Conservation (phyloP, 2,113 vertebrate genomes). For the Dromiciops gliroides region DNA sequence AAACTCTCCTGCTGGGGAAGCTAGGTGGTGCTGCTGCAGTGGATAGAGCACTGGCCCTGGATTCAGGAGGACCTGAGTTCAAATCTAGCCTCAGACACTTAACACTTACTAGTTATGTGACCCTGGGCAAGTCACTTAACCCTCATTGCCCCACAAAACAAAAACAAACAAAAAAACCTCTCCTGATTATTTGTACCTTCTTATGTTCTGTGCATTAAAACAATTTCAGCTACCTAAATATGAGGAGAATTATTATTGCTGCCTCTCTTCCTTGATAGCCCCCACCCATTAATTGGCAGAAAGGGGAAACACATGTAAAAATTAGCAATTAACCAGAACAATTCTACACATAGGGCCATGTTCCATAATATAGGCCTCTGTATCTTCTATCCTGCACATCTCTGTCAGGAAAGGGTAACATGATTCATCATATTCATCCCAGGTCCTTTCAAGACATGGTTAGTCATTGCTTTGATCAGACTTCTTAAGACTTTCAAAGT, state of each 20-base stretch:
- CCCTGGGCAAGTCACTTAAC: no score
- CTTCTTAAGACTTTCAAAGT: not conserved
- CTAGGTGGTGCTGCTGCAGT: no score
- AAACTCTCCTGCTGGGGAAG: not conserved
- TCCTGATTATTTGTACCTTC: not conserved
- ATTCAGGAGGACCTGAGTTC: no score
- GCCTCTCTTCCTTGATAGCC: not conserved
- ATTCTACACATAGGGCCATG: not conserved
- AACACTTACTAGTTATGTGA: no score
- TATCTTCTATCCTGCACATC: not conserved
- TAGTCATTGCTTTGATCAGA: not conserved
- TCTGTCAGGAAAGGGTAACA: not conserved
- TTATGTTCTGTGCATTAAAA: not conserved
- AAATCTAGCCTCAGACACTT: no score
- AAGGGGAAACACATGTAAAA: not conserved
- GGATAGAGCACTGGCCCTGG: no score
- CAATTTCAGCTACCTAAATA: not conserved
- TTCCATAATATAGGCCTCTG: not conserved
- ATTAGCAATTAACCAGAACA: not conserved
- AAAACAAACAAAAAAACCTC: no score
- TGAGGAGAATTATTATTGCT: not conserved
- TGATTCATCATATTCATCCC: not conserved
- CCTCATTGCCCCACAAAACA: no score
- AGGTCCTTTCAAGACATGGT: not conserved
- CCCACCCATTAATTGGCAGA: not conserved